Conservation (phyloP, 2,888 invertebrate genomes). For the Apamea anceps region DNA sequence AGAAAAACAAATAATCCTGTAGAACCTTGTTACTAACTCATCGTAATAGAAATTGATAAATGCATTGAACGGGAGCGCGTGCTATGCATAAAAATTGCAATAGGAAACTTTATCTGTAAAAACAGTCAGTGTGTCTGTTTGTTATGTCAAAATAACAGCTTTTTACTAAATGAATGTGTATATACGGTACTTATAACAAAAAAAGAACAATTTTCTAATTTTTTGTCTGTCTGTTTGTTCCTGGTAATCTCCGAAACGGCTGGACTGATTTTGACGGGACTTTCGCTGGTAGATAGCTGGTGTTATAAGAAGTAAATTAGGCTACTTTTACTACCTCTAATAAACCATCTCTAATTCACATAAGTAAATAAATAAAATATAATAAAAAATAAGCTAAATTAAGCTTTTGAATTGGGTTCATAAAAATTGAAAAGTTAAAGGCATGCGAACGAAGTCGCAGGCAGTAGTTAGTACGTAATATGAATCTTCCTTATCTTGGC, state of each 20-base stretch:
- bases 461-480: background rate
- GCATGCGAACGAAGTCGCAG: background rate
- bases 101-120: background rate
- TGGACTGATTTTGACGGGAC: background rate
- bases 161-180: too few species aligned
- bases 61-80: constrained; percentile 25
- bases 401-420: too few species aligned
- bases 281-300: background rate
- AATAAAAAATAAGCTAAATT: too few species aligned
- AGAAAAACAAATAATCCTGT: background rate
- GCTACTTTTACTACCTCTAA: background rate
- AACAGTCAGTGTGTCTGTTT: background rate
- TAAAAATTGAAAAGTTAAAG: background rate
- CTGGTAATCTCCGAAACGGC: background rate
- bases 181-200: background rate
- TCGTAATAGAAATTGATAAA: constrained; percentile 25
- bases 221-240: background rate
- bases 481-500: background rate
- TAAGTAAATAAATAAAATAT: too few species aligned
- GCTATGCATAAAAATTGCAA: constrained; percentile 5
- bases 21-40: background rate
- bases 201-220: background rate
- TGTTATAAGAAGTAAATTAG: background rate
- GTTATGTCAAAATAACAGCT: too few species aligned
- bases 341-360: too few species aligned